Conservation (phyloP, 2,888 invertebrate genomes). For the Heliconius ethilla region DNA sequence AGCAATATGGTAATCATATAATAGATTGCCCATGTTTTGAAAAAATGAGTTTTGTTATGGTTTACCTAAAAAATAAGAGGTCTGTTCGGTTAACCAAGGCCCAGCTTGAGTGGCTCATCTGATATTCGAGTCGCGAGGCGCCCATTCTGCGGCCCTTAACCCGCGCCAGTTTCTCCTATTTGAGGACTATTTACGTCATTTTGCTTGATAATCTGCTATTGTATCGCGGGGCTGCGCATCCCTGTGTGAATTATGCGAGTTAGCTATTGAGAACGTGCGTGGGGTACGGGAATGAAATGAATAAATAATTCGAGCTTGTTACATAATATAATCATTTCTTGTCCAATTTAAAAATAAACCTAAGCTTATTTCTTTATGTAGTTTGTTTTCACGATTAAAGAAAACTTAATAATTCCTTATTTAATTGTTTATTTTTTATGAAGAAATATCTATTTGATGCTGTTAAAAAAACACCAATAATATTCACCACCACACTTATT, state of each 20-base stretch:
- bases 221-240: slow-evolving; percentile 73
- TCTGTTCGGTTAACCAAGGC: slow-evolving; percentile 39
- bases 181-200: slow-evolving; percentile 79
- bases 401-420: too few species aligned
- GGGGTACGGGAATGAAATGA: slow-evolving; percentile 73
- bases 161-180: slow-evolving; percentile 75
- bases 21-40: slow-evolving; percentile 33
- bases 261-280: slow-evolving; percentile 77
- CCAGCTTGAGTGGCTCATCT: slow-evolving; percentile 61
- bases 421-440: too few species aligned
- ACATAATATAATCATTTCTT: slow-evolving; percentile 44
- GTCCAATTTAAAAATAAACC: slow-evolving; percentile 34
- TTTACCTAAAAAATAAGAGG: slow-evolving; percentile 40
- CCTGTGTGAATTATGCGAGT: slow-evolving; percentile 78
- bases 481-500: too few species aligned
- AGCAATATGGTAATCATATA: slow-evolving; percentile 4
- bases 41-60: slow-evolving; percentile 41
- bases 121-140: slow-evolving; percentile 75
- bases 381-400: too few species aligned
- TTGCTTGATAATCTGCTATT: slow-evolving; percentile 81
- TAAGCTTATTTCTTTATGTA: neutral
- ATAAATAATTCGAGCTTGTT: slow-evolving; percentile 58
- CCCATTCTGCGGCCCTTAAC: slow-evolving; percentile 75
- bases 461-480: too few species aligned
- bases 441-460: too few species aligned